Conservation (phyloP, 30 jellyfish, hydroid and myxozoan genomes). For the Turritopsis rubra region DNA sequence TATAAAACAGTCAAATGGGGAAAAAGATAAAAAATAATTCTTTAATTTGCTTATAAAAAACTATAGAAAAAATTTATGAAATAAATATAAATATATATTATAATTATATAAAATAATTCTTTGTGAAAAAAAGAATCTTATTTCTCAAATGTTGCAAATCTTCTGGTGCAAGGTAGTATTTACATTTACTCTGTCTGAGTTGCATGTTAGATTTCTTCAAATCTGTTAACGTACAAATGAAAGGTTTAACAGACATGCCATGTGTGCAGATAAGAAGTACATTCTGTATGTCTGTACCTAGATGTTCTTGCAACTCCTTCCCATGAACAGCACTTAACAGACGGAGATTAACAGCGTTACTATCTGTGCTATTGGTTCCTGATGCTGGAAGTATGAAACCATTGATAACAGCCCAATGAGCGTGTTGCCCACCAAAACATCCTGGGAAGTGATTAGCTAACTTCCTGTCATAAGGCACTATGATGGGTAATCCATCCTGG, state of each 20-base stretch:
- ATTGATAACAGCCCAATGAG: constrained; percentile 40
- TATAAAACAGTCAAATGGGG: no score
- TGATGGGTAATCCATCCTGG: constrained; percentile 19
- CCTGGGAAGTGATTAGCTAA: constrained; percentile 33
- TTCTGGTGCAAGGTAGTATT: constrained; percentile 8
- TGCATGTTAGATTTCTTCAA: constrained; percentile 28
- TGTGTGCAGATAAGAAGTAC: constrained; percentile 26
- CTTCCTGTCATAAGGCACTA: constrained; percentile 40
- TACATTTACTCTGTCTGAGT: constrained; percentile 1
- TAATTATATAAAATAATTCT: no score
- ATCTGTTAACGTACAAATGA: constrained; percentile 21
- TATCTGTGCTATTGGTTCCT: neutral
- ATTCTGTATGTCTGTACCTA: neutral
- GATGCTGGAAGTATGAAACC: constrained; percentile 26
- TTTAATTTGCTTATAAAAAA: neutral
- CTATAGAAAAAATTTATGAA: neutral
- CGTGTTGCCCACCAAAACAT: constrained; percentile 17
- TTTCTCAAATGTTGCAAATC: constrained; percentile 19
- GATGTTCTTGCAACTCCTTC: neutral
- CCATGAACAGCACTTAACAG: neutral
- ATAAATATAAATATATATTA: neutral
- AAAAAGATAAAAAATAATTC: no score
- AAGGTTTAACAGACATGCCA: constrained; percentile 31
- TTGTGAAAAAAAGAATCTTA: constrained; percentile 1
- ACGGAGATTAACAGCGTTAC: neutral